These are phyloP conservation scores for Mimachlamys varia DNA, from an alignment of 2,888 invertebrate genomes.

Conservation along the genomic window DNA sequence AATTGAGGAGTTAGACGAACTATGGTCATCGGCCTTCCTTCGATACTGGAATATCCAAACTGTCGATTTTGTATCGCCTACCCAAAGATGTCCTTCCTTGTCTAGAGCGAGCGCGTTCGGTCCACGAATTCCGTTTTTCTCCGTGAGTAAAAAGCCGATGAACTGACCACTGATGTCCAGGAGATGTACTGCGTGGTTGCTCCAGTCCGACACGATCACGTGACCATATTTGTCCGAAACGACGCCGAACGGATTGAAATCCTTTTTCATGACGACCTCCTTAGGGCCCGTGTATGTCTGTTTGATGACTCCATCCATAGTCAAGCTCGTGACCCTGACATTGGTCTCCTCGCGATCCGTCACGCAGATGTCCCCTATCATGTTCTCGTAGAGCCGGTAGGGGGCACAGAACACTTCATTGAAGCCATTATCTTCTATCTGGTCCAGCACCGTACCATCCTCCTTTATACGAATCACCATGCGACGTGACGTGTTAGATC, in stretches of 20 bases:
- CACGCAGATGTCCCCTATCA: slow-evolving; percentile 58
- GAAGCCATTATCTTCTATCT: slow-evolving; percentile 64
- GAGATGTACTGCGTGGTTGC: slow-evolving; percentile 64
- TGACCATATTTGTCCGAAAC: slow-evolving; percentile 61
- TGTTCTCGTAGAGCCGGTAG: slow-evolving; percentile 61
- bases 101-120: slow-evolving; percentile 66
- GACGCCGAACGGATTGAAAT: slow-evolving; percentile 64
- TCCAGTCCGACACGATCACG: slow-evolving; percentile 63
- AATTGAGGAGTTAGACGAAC: background rate
- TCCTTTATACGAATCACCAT: slow-evolving; percentile 62
- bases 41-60: slow-evolving; percentile 62
- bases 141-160: slow-evolving; percentile 61
- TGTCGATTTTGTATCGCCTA: slow-evolving; percentile 65
- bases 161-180: slow-evolving; percentile 62
- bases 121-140: slow-evolving; percentile 64
- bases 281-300: slow-evolving; percentile 59
- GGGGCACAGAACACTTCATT: slow-evolving; percentile 62
- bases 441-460: slow-evolving; percentile 60
- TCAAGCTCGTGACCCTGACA: slow-evolving; percentile 58
- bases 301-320: slow-evolving; percentile 57
- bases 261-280: slow-evolving; percentile 58
- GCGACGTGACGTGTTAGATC: slow-evolving; percentile 56
- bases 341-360: slow-evolving; percentile 66
- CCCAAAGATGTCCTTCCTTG: slow-evolving; percentile 62
- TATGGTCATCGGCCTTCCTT: slow-evolving; percentile 41